phyloP scores from a whole-genome alignment of 2,797 vertebrate species.

The Typhlichthys subterraneus region DNA sequence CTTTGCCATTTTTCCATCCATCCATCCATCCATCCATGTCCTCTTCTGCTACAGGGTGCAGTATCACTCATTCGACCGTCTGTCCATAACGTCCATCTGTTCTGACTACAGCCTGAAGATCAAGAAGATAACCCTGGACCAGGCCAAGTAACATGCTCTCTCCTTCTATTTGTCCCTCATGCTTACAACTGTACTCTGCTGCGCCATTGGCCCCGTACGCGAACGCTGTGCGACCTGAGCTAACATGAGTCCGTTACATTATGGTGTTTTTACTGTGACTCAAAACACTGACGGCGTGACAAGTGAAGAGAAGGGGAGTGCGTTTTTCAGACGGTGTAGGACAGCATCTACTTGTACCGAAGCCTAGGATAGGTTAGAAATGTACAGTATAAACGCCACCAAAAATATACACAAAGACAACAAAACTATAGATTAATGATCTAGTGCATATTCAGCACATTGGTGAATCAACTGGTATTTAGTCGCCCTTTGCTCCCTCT shows the following conservation, averaged over 20 bases:
- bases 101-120: constrained; percentile 81
- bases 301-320: too few relatives aligned
- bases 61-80: constrained; percentile 79
- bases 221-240: constrained; percentile 42
- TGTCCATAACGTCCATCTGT: constrained; percentile 80
- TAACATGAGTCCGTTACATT: neutral
- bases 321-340: too few relatives aligned
- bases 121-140: constrained; percentile 77
- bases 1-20: constrained; percentile 34
- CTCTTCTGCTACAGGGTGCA: constrained; percentile 66
- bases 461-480: too few relatives aligned
- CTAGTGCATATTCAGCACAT: too few relatives aligned
- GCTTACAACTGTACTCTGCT: constrained; percentile 20
- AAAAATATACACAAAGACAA: too few relatives aligned
- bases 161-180: constrained; percentile 19
- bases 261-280: too few relatives aligned
- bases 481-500: too few relatives aligned
- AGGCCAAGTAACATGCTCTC: constrained; percentile 75
- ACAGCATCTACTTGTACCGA: too few relatives aligned
- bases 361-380: too few relatives aligned
- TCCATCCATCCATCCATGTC: constrained; percentile 50
- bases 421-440: too few relatives aligned
- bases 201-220: constrained; percentile 29
- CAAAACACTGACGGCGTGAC: too few relatives aligned
- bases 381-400: too few relatives aligned